phyloP scores from a whole-genome alignment of 2,797 vertebrate species.

The Bryconaethiops microstoma region DNA sequence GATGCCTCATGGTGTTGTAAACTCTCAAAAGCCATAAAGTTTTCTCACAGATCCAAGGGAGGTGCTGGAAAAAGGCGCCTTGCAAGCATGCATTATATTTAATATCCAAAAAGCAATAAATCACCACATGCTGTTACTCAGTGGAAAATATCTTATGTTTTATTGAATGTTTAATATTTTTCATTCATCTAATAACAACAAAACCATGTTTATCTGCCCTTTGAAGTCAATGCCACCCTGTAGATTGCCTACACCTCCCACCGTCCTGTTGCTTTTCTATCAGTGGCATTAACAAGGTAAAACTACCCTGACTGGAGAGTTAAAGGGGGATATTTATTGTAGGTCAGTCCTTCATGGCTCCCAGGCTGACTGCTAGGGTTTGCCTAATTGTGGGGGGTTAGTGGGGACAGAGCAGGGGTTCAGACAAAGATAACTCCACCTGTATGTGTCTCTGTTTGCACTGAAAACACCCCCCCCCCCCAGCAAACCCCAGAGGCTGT shows the following conservation, averaged over 20 bases:
- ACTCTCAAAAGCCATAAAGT: neutral
- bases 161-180: slow-evolving; percentile 56
- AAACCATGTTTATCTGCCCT: slow-evolving; percentile 35
- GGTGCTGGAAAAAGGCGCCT: slow-evolving; percentile 9
- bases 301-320: slow-evolving; percentile 44
- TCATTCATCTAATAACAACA: slow-evolving; percentile 42
- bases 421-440: slow-evolving; percentile 61
- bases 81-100: slow-evolving; percentile 7
- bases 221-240: slow-evolving; percentile 54
- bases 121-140: slow-evolving; percentile 18
- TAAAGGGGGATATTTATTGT: slow-evolving; percentile 57
- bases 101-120: slow-evolving; percentile 17
- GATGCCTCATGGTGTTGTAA: neutral
- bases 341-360: slow-evolving; percentile 53
- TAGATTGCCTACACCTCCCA: slow-evolving; percentile 37
- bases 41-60: neutral
- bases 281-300: slow-evolving; percentile 54
- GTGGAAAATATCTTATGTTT: slow-evolving; percentile 32
- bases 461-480: slow-evolving; percentile 63
- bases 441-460: slow-evolving; percentile 65
- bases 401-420: slow-evolving; percentile 25
- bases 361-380: slow-evolving; percentile 49
- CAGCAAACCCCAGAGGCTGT: slow-evolving; percentile 54
- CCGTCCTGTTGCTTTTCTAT: slow-evolving; percentile 55
- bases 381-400: slow-evolving; percentile 24